These are phyloP conservation scores for Avahi laniger DNA, from an alignment of 2,797 vertebrate genomes.

Conservation along the genomic window DNA sequence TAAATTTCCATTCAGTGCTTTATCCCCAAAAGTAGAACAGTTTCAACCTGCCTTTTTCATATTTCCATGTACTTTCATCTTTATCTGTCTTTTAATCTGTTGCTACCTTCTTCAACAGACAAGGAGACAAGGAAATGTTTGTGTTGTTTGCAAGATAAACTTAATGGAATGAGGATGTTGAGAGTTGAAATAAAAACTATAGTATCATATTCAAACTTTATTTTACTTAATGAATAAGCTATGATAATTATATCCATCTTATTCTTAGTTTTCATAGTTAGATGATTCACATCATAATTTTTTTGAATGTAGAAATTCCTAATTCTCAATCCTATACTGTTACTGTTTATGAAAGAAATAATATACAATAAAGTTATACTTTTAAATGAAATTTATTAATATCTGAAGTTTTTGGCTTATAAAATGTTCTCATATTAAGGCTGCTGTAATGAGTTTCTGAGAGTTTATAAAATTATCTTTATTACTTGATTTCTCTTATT, in stretches of 20 bases:
- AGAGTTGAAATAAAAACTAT: conserved; percentile 13
- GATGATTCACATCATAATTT: background rate
- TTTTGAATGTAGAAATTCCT: conserved; percentile 22
- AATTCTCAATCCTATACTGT: background rate
- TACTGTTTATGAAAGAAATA: conserved; percentile 18
- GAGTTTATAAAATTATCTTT: background rate
- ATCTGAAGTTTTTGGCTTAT: background rate
- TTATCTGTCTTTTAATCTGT: conserved; percentile 12
- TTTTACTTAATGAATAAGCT: conserved; percentile 8
- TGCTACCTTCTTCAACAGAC: background rate
- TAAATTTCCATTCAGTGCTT: conserved; percentile 11
- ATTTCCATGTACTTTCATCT: background rate
- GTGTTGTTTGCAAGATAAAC: background rate
- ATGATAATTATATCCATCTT: background rate
- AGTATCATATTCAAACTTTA: background rate
- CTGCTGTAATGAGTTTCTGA: background rate
- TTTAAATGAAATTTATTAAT: background rate
- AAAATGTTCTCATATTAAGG: background rate
- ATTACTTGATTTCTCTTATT: conserved; percentile 36
- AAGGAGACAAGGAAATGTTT: background rate
- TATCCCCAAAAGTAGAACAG: background rate
- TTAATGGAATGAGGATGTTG: background rate
- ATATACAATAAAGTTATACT: background rate
- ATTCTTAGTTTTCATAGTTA: background rate
- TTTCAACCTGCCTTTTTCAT: background rate